phyloP scores from a whole-genome alignment of 1,140 invertebrate genomes.

The Ceratitis capitata region DNA sequence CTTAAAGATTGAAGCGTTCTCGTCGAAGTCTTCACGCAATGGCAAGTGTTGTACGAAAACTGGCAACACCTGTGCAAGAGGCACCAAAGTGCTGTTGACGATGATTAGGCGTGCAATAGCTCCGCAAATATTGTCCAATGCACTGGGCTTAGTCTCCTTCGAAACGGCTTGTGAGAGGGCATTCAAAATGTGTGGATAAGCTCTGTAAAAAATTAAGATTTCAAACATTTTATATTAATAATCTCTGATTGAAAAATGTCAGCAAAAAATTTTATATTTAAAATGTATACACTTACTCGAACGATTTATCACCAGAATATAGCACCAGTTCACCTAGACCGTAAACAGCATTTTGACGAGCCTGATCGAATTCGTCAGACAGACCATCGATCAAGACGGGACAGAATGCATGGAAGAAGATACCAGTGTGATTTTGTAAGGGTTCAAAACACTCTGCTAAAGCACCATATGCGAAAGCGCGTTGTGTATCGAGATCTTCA shows the following conservation, averaged over 20 bases:
- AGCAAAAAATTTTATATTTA: background rate
- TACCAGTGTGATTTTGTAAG: conserved; percentile 68
- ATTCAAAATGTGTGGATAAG: conserved; percentile 70
- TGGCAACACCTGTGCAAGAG: conserved; percentile 77
- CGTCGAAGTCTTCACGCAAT: conserved; percentile 78
- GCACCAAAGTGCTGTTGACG: conserved; percentile 72
- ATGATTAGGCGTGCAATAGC: conserved; percentile 79
- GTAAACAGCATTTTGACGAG: conserved; percentile 81
- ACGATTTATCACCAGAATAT: conserved; percentile 65
- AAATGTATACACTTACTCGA: conserved; percentile 49
- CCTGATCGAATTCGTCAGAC: conserved; percentile 72
- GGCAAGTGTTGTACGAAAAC: conserved; percentile 78
- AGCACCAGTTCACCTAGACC: conserved; percentile 79
- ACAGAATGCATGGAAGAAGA: conserved; percentile 72
- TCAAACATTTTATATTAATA: background rate
- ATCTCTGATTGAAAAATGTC: background rate
- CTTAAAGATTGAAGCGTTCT: conserved; percentile 77
- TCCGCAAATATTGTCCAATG: conserved; percentile 82
- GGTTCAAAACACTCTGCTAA: conserved; percentile 77
- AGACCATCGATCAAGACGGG: conserved; percentile 72
- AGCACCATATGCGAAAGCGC: conserved; percentile 77
- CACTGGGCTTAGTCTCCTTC: conserved; percentile 71
- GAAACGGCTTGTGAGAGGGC: conserved; percentile 72
- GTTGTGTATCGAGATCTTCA: conserved; percentile 65
- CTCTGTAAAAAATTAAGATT: conserved; percentile 43